Conservation (phyloP, 2,797 vertebrate genomes). For the Hydrocynus forskahlii region DNA sequence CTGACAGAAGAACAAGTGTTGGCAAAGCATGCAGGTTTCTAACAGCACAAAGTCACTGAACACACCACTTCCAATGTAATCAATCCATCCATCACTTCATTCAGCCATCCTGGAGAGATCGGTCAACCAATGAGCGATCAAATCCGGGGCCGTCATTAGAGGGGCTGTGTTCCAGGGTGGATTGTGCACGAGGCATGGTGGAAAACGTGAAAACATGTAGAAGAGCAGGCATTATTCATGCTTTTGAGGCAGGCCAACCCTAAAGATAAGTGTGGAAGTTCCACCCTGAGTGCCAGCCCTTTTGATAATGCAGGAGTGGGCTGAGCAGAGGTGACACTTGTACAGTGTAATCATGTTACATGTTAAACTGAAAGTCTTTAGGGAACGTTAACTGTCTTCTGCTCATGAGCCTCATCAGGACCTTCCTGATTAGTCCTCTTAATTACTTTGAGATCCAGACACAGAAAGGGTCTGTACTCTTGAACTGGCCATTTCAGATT, state of each 20-base stretch:
- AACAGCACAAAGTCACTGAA: slow-evolving; percentile 1
- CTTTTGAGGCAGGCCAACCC: slow-evolving; percentile 37
- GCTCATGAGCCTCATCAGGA: slow-evolving; percentile 49
- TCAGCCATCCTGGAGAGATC: slow-evolving; percentile 38
- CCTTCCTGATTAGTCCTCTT: slow-evolving; percentile 55
- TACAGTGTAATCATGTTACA: slow-evolving; percentile 50
- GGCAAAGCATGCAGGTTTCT: slow-evolving; percentile 33
- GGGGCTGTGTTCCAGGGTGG: slow-evolving; percentile 51
- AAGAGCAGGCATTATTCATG: slow-evolving; percentile 57
- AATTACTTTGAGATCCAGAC: slow-evolving; percentile 52
- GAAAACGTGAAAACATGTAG: slow-evolving; percentile 28
- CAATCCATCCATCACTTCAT: slow-evolving; percentile 55
- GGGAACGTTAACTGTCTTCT: slow-evolving; percentile 55
- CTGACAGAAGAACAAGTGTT: slow-evolving; percentile 49
- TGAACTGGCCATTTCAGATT: slow-evolving; percentile 7
- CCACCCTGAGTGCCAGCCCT: slow-evolving; percentile 45
- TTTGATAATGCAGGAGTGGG: slow-evolving; percentile 54
- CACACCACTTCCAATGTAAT: slow-evolving; percentile 46
- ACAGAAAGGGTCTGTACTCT: slow-evolving; percentile 29
- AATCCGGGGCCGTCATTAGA: slow-evolving; percentile 48
- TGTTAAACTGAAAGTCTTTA: slow-evolving; percentile 46
- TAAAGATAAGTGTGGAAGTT: slow-evolving; percentile 52
- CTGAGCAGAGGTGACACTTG: slow-evolving; percentile 37
- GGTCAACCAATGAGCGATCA: slow-evolving; percentile 52
- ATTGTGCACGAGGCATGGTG: slow-evolving; percentile 41